Percentiles rank a stretch among this genome's conserved stretches.
Conservation (phyloP, 35 echinoderm and acorn worm genomes). For the Strongylocentrotus purpuratus region DNA sequence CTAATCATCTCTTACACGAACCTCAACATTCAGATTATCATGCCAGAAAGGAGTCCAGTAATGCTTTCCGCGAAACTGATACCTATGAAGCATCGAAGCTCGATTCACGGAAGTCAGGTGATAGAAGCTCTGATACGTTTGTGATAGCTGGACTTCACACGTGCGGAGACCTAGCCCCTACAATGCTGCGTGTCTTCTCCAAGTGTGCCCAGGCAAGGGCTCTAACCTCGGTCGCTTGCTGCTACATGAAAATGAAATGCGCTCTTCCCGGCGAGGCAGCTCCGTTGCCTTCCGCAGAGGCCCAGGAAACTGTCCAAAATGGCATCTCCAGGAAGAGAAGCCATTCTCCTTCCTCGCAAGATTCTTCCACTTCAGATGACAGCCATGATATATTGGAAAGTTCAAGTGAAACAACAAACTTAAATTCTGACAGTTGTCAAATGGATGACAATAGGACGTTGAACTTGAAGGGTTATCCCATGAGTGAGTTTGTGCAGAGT, state of each 20-base stretch:
- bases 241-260: slow-evolving; percentile 87
- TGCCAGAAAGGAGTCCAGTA: neutral
- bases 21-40: neutral
- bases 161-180: slow-evolving; percentile 84
- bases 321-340: neutral
- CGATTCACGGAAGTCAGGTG: neutral
- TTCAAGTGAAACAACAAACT: neutral
- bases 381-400: neutral
- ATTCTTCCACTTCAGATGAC: neutral
- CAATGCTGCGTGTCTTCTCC: slow-evolving; percentile 79
- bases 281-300: neutral
- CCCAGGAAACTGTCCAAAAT: neutral
- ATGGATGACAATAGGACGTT: neutral
- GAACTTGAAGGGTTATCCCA: slow-evolving; percentile 65
- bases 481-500: slow-evolving; percentile 69
- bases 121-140: slow-evolving; percentile 32
- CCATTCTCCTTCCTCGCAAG: neutral
- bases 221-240: slow-evolving; percentile 74
- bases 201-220: slow-evolving; percentile 64
- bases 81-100: neutral
- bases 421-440: neutral
- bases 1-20: neutral
- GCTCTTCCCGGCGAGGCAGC: neutral
- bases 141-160: slow-evolving; percentile 78
- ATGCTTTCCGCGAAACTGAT: neutral